Evolutionary conservation across 2,888 invertebrate genomes (phyloP).

Genomic region (Platerodrilus igneus): DNA sequence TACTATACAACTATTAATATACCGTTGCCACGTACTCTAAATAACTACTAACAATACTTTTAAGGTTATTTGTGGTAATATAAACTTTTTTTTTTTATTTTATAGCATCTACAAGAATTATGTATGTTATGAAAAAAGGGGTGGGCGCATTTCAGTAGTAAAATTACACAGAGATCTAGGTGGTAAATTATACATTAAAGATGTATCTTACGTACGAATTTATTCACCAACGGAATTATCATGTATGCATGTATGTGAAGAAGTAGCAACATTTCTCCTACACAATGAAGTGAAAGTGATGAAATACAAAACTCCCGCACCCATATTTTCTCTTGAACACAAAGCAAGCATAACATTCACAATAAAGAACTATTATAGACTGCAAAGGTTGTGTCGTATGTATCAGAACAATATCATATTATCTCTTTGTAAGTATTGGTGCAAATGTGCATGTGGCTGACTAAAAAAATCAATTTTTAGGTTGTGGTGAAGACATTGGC

Average conservation of each 20-base stretch:
- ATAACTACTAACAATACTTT: background rate
- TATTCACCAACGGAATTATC: slow-evolving; percentile 43
- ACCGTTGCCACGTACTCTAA: too few relatives aligned
- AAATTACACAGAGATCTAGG: slow-evolving; percentile 32
- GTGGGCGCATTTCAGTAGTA: slow-evolving; percentile 41
- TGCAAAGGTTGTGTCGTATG: slow-evolving; percentile 35
- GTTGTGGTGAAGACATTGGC: slow-evolving; percentile 34
- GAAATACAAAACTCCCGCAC: slow-evolving; percentile 36
- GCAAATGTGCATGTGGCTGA: background rate
- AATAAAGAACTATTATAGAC: slow-evolving; percentile 25
- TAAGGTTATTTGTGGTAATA: background rate
- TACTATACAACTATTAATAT: too few relatives aligned
- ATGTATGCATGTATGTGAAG: slow-evolving; percentile 43
- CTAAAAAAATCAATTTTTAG: too few relatives aligned
- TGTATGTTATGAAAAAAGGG: slow-evolving; percentile 43
- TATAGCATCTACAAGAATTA: slow-evolving; percentile 41
- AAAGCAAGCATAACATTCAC: slow-evolving; percentile 27
- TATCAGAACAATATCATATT: slow-evolving; percentile 42
- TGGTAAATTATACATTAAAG: slow-evolving; percentile 34
- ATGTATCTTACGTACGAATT: slow-evolving; percentile 43
- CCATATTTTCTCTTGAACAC: slow-evolving; percentile 30
- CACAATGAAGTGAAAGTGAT: slow-evolving; percentile 41
- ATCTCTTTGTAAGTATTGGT: slow-evolving; percentile 43
- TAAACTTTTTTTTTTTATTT: slow-evolving; percentile 12
- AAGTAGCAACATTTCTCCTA: slow-evolving; percentile 41